These are phyloP conservation scores for Manduca sexta DNA, from an alignment of 1,140 invertebrate genomes.

Conservation along the genomic window DNA sequence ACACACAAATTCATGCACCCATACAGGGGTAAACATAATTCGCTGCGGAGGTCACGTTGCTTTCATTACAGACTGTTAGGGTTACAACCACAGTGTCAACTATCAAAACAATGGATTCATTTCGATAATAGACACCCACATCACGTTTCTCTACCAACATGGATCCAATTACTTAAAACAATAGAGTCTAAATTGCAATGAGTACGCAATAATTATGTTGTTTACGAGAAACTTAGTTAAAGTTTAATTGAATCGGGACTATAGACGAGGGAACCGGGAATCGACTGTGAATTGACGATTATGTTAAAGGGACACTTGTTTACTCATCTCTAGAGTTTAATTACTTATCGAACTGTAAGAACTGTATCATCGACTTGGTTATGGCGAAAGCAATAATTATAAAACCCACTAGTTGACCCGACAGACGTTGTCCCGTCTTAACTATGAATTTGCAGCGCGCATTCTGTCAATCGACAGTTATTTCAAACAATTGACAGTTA, in stretches of 20 bases:
- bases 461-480: no score
- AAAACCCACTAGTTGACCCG: no score
- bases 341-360: slow-evolving; percentile 9
- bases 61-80: not conserved
- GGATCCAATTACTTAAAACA: no score
- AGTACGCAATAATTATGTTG: slow-evolving; percentile 23
- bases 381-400: no score
- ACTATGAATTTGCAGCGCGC: no score
- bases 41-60: no score
- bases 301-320: slow-evolving; percentile 22
- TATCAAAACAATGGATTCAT: slow-evolving; percentile 9
- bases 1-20: no score
- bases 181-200: slow-evolving; percentile 8
- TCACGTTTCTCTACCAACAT: no score
- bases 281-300: slow-evolving; percentile 22
- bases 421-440: no score
- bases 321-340: slow-evolving; percentile 16
- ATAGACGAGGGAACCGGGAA: slow-evolving; percentile 5
- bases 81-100: slow-evolving; percentile 4
- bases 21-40: no score
- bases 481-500: no score
- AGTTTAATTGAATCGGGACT: slow-evolving; percentile 32
- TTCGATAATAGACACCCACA: slow-evolving; percentile 16
- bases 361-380: no score
- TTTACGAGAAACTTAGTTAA: slow-evolving; percentile 34